Conservation (phyloP, 2,113 vertebrate species). For the Pedionomus torquatus region DNA sequence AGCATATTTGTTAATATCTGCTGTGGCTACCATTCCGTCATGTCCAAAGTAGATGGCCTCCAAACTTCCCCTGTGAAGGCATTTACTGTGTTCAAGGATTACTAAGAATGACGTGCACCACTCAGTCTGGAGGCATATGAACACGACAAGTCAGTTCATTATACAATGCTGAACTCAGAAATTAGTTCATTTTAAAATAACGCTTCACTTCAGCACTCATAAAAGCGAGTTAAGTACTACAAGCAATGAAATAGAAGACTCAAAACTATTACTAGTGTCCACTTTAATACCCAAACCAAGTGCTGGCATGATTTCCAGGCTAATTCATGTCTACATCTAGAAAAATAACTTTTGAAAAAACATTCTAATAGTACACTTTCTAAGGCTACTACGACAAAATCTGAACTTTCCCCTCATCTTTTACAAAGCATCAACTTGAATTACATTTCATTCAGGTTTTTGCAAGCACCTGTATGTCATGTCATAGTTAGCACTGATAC, state of each 20-base stretch:
- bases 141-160: neutral
- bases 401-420: neutral
- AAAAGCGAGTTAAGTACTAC: neutral
- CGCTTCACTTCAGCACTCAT: constrained; percentile 12
- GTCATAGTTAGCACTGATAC: neutral
- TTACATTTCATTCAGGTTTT: neutral
- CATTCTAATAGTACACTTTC: neutral
- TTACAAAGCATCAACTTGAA: neutral
- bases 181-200: constrained; percentile 17
- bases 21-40: neutral
- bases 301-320: neutral
- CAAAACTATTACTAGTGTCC: neutral
- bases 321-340: neutral
- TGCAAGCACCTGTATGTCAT: neutral
- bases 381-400: neutral
- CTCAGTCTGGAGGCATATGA: neutral
- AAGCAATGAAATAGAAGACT: neutral
- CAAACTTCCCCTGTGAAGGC: neutral
- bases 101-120: neutral
- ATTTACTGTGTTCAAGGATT: neutral
- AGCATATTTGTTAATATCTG: constrained; percentile 28
- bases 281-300: neutral
- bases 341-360: neutral
- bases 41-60: neutral
- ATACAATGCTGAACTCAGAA: constrained; percentile 7